These are phyloP conservation scores for Syngnathus rostellatus DNA, from an alignment of 2,797 vertebrate genomes.

Conservation along the genomic window DNA sequence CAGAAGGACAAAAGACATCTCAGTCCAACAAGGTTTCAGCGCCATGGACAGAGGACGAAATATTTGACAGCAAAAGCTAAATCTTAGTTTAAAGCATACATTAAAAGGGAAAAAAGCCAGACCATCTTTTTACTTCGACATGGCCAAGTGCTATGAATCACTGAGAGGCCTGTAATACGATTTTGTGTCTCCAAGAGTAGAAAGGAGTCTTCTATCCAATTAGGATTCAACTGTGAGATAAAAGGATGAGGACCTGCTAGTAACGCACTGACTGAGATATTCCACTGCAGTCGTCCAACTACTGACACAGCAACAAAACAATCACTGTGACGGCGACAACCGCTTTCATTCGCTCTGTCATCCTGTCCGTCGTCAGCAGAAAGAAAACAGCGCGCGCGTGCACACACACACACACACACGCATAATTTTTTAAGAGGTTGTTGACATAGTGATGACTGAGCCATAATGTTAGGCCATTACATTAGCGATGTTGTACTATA, in stretches of 20 bases:
- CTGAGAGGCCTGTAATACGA: slow-evolving; percentile 1
- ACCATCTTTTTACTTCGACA: background rate
- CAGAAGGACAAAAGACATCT: background rate
- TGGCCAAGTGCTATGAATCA: background rate
- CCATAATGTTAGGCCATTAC: background rate
- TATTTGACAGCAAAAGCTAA: background rate
- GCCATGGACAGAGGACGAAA: background rate
- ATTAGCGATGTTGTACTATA: background rate
- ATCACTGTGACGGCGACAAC: slow-evolving; percentile 2
- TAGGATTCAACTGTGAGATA: slow-evolving; percentile 6
- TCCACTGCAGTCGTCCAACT: slow-evolving; percentile 6
- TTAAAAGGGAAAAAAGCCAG: background rate
- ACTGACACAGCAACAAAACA: slow-evolving; percentile 7
- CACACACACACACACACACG: background rate
- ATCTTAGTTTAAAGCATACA: background rate
- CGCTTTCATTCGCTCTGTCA: slow-evolving; percentile 5
- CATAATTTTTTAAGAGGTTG: slow-evolving; percentile 1
- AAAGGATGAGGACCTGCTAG: slow-evolving; percentile 1
- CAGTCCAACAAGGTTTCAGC: background rate
- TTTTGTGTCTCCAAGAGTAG: background rate
- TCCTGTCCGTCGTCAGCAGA: slow-evolving; percentile 6
- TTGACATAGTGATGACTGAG: slow-evolving; percentile 4
- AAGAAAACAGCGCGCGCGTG: too few relatives aligned
- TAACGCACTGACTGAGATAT: background rate
- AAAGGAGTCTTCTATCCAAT: slow-evolving; percentile 5